A percentile compares a stretch with the other conserved stretches of the same genome.
These are phyloP conservation scores for Teleiodes luculella DNA, from an alignment of 2,888 invertebrate genomes.

Conservation along the genomic window DNA sequence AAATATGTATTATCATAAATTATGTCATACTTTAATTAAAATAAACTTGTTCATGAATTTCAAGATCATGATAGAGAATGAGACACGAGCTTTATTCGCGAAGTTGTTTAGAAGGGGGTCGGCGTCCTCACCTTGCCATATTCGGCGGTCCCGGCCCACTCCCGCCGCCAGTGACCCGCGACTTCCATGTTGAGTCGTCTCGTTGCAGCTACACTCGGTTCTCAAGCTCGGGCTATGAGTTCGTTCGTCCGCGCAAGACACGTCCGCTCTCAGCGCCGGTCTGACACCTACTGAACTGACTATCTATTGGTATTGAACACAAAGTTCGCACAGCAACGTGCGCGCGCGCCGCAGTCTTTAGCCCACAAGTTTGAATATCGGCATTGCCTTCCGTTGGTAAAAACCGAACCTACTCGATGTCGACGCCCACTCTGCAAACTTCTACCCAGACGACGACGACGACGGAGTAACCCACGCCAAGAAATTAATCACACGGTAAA, in stretches of 20 bases:
- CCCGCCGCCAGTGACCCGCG: conserved; percentile 72
- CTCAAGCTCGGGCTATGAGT: conserved; percentile 32
- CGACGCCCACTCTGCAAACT: conserved; percentile 63
- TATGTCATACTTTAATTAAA: too few species aligned
- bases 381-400: conserved; percentile 67
- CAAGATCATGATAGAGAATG: not conserved
- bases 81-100: conserved; percentile 5
- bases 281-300: conserved; percentile 64
- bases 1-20: too few species aligned
- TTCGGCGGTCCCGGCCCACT: conserved; percentile 74
- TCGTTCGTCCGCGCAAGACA: conserved; percentile 43
- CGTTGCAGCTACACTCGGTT: conserved; percentile 71
- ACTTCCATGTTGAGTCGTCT: conserved; percentile 64
- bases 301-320: conserved; percentile 3
- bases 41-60: not conserved
- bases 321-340: not conserved
- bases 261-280: conserved; percentile 55
- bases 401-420: conserved; percentile 65
- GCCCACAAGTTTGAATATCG: conserved; percentile 63
- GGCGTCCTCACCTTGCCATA: conserved; percentile 66
- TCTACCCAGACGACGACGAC: conserved; percentile 47
- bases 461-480: conserved; percentile 52
- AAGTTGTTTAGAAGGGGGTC: conserved; percentile 10
- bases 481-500: too few species aligned
- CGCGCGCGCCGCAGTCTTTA: conserved; percentile 42